Conservation (phyloP, 1,140 invertebrate genomes). For the Papilio xuthus region DNA sequence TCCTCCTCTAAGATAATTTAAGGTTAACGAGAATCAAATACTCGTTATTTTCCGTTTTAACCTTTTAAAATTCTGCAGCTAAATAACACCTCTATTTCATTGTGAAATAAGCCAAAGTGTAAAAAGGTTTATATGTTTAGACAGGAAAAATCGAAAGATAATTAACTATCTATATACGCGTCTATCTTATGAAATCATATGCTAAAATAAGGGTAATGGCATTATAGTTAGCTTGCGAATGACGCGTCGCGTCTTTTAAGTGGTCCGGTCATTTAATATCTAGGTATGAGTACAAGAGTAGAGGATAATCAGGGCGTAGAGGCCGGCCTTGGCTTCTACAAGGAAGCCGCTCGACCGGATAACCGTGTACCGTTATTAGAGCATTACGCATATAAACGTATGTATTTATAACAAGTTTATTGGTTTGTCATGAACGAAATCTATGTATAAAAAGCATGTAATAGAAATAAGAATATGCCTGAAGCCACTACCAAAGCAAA, state of each 20-base stretch:
- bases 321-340: slow-evolving; percentile 42
- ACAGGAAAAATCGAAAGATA: too few relatives aligned
- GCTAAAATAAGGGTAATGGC: slow-evolving; percentile 33
- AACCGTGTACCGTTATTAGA: slow-evolving; percentile 39
- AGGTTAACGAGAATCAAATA: slow-evolving; percentile 30
- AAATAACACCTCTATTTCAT: background rate
- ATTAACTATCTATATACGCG: background rate
- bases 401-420: background rate
- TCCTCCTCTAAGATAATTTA: background rate
- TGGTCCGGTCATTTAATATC: slow-evolving; percentile 29
- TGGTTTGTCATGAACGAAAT: too few relatives aligned
- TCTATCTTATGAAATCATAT: background rate
- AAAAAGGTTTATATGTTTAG: too few relatives aligned
- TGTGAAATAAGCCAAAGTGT: background rate
- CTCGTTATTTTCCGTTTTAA: background rate
- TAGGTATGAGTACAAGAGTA: slow-evolving; percentile 11
- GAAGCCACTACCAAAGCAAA: background rate
- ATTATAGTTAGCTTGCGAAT: background rate
- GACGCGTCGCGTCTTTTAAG: slow-evolving; percentile 26
- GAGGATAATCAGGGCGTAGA: slow-evolving; percentile 41
- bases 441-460: too few relatives aligned
- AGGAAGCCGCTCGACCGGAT: slow-evolving; percentile 42
- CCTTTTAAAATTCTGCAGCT: background rate
- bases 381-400: slow-evolving; percentile 30
- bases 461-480: too few relatives aligned